phyloP scores from a whole-genome alignment of 2,797 vertebrate species.

The Protosalanx chinensis region DNA sequence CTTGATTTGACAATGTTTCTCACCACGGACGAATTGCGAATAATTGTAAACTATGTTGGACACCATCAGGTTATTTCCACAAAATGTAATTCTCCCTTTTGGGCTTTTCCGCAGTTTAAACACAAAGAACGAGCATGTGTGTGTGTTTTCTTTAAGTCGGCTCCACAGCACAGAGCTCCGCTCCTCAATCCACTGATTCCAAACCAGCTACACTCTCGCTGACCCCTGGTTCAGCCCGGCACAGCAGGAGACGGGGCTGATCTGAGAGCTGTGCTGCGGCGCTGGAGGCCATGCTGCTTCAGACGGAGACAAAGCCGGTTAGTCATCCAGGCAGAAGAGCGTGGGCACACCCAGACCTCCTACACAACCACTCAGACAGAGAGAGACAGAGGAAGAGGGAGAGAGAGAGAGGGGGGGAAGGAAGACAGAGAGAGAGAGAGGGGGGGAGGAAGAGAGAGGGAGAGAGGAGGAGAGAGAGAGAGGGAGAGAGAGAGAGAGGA shows the following conservation, averaged over 20 bases:
- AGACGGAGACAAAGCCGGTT: slow-evolving; percentile 4
- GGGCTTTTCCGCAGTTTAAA: too few species aligned
- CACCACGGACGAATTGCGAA: too few species aligned
- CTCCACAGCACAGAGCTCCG: not conserved
- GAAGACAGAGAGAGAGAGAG: not conserved
- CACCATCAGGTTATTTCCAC: too few species aligned
- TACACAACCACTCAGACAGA: slow-evolving; percentile 6
- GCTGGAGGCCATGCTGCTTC: not conserved
- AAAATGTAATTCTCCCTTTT: too few species aligned
- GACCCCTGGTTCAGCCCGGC: not conserved
- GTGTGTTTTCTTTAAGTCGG: not conserved
- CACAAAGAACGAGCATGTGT: not conserved
- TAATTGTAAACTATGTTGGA: too few species aligned
- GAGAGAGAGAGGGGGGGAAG: too few species aligned
- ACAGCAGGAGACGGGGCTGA: not conserved
- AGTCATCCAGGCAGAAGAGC: slow-evolving; percentile 10
- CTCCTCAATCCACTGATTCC: not conserved
- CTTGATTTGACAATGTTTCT: too few species aligned
- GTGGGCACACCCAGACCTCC: not conserved
- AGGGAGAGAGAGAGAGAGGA: not conserved
- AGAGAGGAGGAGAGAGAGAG: not conserved
- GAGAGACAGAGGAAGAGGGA: not conserved
- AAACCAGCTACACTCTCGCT: not conserved
- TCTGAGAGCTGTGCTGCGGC: not conserved
- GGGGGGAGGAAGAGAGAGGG: not conserved